Conservation (phyloP, 2,113 vertebrate genomes). For the Gymnarchus niloticus region DNA sequence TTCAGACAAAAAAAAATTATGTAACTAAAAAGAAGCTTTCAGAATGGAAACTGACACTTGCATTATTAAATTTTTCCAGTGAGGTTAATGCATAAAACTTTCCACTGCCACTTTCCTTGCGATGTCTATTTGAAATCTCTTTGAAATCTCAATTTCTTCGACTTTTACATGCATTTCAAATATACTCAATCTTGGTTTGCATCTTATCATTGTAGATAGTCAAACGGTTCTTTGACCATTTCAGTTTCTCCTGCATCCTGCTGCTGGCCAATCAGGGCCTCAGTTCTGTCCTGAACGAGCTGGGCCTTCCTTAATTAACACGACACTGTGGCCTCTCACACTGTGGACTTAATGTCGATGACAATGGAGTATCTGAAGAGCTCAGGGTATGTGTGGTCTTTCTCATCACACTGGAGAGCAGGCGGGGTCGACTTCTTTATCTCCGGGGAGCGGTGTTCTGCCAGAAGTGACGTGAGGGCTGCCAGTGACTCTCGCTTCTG, state of each 20-base stretch:
- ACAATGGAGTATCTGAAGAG: slow-evolving; percentile 58
- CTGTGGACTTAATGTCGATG: slow-evolving; percentile 56
- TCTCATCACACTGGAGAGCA: background rate
- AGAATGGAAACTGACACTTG: background rate
- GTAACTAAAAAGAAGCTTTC: background rate
- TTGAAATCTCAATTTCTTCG: background rate
- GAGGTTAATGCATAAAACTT: background rate
- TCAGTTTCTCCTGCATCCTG: background rate
- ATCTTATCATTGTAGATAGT: background rate
- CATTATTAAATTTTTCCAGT: background rate
- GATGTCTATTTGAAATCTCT: background rate
- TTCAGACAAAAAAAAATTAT: background rate
- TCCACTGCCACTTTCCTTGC: background rate
- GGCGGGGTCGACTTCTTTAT: slow-evolving; percentile 36
- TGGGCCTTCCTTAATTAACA: background rate
- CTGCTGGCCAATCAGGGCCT: background rate
- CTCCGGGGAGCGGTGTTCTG: slow-evolving; percentile 48
- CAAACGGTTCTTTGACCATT: background rate
- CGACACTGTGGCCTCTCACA: slow-evolving; percentile 41
- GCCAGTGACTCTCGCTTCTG: slow-evolving; percentile 49
- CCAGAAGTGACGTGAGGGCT: slow-evolving; percentile 48
- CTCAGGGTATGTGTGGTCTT: slow-evolving; percentile 34
- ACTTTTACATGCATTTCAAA: background rate
- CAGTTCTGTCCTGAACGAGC: background rate
- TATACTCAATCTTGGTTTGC: background rate